phyloP scores from a whole-genome alignment of 2,797 vertebrate species.

The Cynodonichthys magdalenae region DNA sequence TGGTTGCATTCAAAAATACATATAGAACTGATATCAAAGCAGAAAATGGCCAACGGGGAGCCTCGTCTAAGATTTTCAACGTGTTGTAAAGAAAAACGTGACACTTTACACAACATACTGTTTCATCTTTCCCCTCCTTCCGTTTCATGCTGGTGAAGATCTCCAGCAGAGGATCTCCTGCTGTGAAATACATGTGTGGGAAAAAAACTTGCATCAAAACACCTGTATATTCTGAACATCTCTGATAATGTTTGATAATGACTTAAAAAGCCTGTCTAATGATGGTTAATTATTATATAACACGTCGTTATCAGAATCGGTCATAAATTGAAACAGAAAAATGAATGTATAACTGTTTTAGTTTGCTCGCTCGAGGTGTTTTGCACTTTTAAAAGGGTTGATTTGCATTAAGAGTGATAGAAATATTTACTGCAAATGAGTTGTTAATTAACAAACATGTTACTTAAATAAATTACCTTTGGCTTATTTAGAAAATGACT shows the following conservation, averaged over 20 bases:
- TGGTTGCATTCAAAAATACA: slow-evolving; percentile 1
- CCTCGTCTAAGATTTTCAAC: not conserved
- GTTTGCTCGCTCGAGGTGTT: not conserved
- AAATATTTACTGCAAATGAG: not conserved
- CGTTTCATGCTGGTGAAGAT: slow-evolving; percentile 1
- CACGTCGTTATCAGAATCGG: not conserved
- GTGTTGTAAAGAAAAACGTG: not conserved
- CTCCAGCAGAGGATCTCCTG: not conserved
- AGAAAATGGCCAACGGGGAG: not conserved
- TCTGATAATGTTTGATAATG: not conserved
- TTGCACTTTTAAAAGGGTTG: not conserved
- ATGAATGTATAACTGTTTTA: not conserved
- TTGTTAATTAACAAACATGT: not conserved
- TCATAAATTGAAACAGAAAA: no score
- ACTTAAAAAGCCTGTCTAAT: not conserved
- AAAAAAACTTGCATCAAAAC: not conserved
- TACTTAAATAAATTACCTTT: not conserved
- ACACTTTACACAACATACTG: not conserved
- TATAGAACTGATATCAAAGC: not conserved
- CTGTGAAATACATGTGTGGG: not conserved
- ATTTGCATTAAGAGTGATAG: not conserved
- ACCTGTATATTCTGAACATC: not conserved
- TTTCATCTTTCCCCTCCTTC: slow-evolving; percentile 2
- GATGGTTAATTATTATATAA: not conserved
- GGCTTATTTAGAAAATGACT: not conserved